Evolutionary conservation across 2,113 vertebrate species (phyloP).

Genomic region (Psophia crepitans): DNA sequence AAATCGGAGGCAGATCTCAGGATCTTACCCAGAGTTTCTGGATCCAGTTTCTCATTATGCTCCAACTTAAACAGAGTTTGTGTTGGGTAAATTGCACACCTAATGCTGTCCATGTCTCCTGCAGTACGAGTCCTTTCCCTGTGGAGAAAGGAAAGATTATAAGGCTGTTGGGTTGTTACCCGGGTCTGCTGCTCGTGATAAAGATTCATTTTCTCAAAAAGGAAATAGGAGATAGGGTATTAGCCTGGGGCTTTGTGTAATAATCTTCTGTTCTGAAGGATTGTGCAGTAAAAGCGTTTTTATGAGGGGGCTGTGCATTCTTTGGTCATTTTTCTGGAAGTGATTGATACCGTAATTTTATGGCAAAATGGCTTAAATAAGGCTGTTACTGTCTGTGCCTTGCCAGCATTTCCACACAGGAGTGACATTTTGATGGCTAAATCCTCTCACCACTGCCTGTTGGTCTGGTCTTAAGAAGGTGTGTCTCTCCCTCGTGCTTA

Average conservation of each 20-base stretch:
- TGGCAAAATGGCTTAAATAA: background rate
- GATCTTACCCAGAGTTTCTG: background rate
- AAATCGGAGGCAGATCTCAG: background rate
- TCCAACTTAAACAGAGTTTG: background rate
- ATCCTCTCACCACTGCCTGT: background rate
- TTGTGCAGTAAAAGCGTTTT: background rate
- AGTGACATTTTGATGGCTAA: background rate
- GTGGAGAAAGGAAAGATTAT: background rate
- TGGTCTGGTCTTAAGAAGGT: background rate
- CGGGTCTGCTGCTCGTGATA: background rate
- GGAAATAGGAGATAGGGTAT: background rate
- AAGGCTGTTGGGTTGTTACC: background rate
- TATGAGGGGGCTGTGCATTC: background rate
- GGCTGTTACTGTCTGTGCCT: background rate
- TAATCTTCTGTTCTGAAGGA: background rate
- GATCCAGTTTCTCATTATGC: background rate
- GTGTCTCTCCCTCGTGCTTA: background rate
- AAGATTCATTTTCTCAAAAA: background rate
- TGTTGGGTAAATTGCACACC: accelerated
- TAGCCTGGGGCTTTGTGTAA: background rate
- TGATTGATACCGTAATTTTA: background rate
- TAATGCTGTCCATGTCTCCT: background rate
- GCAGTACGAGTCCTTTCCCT: background rate
- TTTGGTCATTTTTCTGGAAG: background rate
- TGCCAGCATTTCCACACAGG: background rate